These are phyloP conservation scores for Teleiodes luculella DNA, from an alignment of 2,888 invertebrate species.

Conservation along the genomic window DNA sequence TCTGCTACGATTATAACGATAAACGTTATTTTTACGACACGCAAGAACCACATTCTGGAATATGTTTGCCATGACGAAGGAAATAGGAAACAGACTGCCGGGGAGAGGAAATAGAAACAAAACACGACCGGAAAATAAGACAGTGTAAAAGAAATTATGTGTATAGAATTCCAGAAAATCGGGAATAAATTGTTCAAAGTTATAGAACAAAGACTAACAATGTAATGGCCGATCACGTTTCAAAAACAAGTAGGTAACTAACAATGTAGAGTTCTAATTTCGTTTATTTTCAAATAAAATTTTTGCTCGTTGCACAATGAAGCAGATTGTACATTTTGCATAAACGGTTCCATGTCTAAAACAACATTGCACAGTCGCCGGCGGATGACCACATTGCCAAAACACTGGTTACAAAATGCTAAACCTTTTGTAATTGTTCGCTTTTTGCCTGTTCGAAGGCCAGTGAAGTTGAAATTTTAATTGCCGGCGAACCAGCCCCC, in stretches of 20 bases:
- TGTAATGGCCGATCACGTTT: no score
- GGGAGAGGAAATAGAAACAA: constrained; percentile 34
- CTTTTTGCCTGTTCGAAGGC: constrained; percentile 29
- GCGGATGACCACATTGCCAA: constrained; percentile 16
- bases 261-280: no score
- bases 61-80: constrained; percentile 34
- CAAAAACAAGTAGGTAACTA: no score
- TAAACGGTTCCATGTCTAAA: constrained; percentile 8
- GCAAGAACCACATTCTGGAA: constrained; percentile 40
- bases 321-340: background rate
- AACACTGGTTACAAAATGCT: constrained; percentile 18
- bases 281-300: no score
- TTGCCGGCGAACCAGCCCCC: constrained; percentile 28
- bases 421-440: constrained; percentile 33
- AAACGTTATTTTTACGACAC: constrained; percentile 66
- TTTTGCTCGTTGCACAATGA: no score
- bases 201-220: background rate
- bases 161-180: constrained; percentile 1
- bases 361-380: constrained; percentile 6
- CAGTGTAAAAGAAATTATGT: constrained; percentile 26
- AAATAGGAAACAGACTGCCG: constrained; percentile 22
- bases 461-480: constrained; percentile 36
- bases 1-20: constrained; percentile 65
- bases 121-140: constrained; percentile 23
- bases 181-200: background rate